A percentile compares a stretch with the other conserved stretches of the same genome.
These are phyloP conservation scores for Drosophila setosimentum DNA, from an alignment of 2,888 invertebrate species.

Conservation along the genomic window DNA sequence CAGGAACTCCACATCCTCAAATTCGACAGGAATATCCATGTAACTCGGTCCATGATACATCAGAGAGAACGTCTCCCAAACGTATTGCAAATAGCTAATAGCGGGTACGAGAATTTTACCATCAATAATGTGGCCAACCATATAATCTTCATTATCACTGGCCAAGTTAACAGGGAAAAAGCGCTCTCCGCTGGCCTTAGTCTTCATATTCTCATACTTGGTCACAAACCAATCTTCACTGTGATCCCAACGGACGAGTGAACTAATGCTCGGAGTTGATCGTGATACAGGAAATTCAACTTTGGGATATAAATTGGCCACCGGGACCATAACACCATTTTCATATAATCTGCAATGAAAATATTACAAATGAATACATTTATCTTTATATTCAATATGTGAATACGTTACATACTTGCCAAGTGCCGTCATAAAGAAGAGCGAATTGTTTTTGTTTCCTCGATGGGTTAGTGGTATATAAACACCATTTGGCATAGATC, in stretches of 20 bases:
- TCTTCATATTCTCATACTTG: conserved; percentile 89
- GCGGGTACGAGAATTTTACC: conserved; percentile 91
- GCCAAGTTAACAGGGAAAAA: conserved; percentile 87
- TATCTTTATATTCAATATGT: not conserved
- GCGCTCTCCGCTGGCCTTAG: conserved; percentile 89
- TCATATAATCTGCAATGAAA: conserved; percentile 89
- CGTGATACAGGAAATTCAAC: conserved; percentile 93
- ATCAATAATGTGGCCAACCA: conserved; percentile 93
- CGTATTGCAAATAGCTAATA: conserved; percentile 91
- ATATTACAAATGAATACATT: not conserved
- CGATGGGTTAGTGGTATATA: conserved; percentile 88
- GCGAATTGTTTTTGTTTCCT: conserved; percentile 86
- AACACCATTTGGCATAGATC: conserved; percentile 86
- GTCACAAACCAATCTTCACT: conserved; percentile 91
- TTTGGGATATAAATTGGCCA: conserved; percentile 91
- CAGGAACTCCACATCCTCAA: conserved; percentile 93
- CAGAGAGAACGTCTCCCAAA: conserved; percentile 92
- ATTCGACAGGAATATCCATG: conserved; percentile 91
- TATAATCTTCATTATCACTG: conserved; percentile 90
- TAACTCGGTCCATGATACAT: conserved; percentile 88
- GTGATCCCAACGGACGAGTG: conserved; percentile 96
- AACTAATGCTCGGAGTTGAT: conserved; percentile 93
- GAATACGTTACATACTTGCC: conserved; percentile 85
- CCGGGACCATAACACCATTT: conserved; percentile 90
- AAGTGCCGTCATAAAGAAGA: conserved; percentile 84